A percentile compares a stretch with the other conserved stretches of the same genome.
Evolutionary conservation across 2,113 vertebrate genomes (phyloP).

Genomic region (Microcebus ravelobensis): DNA sequence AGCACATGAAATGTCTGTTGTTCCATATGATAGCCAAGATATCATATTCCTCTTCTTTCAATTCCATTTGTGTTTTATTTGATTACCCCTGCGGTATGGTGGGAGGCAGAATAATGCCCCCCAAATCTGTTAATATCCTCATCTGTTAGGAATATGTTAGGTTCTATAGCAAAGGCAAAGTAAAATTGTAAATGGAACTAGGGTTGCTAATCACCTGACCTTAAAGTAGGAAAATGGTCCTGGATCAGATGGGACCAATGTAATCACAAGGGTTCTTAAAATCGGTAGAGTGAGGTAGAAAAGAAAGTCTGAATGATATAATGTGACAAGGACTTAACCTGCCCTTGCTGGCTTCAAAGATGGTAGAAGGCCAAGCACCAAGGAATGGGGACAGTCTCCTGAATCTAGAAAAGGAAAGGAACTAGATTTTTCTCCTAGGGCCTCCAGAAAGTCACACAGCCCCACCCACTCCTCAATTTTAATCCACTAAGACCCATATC

Average conservation of each 20-base stretch:
- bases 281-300: neutral
- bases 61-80: conserved; percentile 29
- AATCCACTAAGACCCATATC: neutral
- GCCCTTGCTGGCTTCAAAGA: neutral
- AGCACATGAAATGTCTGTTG: neutral
- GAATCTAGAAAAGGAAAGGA: neutral
- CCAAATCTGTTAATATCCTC: neutral
- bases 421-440: neutral
- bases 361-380: neutral
- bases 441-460: neutral
- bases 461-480: neutral
- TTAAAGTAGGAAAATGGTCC: neutral
- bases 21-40: neutral
- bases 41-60: neutral
- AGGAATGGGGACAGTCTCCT: neutral
- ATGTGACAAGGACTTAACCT: neutral
- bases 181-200: neutral
- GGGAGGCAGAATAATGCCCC: neutral
- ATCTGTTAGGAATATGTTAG: neutral
- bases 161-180: neutral
- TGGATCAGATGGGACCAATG: neutral
- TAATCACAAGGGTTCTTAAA: neutral
- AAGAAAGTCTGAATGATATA: neutral
- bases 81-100: neutral
- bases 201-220: neutral